A percentile compares a stretch with the other conserved stretches of the same genome.
Conservation (phyloP, 2,888 invertebrate genomes). For the Bimastos eiseni region DNA sequence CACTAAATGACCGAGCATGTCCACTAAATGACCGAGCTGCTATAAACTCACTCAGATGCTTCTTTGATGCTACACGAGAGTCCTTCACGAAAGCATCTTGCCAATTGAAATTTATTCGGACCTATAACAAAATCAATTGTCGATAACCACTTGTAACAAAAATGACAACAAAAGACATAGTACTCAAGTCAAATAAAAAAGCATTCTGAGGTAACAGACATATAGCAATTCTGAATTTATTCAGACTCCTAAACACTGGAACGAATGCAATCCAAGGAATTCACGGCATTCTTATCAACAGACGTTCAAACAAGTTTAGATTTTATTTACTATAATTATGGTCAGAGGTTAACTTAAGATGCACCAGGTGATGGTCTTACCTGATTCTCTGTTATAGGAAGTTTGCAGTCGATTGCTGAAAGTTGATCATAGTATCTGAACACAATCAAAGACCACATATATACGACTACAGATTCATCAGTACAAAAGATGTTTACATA, state of each 20-base stretch:
- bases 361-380: slow-evolving; percentile 48
- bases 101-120: slow-evolving; percentile 96
- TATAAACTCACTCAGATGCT: background rate
- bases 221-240: background rate
- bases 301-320: background rate
- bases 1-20: too few relatives aligned
- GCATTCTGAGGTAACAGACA: background rate
- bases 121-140: slow-evolving; percentile 49
- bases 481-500: too few relatives aligned
- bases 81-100: slow-evolving; percentile 82
- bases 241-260: background rate
- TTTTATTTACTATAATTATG: background rate
- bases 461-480: background rate
- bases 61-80: background rate
- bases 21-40: background rate
- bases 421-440: slow-evolving; percentile 69
- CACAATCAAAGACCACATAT: background rate
- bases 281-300: background rate
- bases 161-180: background rate
- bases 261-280: background rate
- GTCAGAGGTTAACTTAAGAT: background rate
- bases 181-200: background rate
- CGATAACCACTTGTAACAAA: background rate
- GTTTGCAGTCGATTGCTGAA: slow-evolving; percentile 85
- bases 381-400: slow-evolving; percentile 85